Evolutionary conservation across 1,140 invertebrate genomes (phyloP).

Genomic region (Drosophila kepulauana): DNA sequence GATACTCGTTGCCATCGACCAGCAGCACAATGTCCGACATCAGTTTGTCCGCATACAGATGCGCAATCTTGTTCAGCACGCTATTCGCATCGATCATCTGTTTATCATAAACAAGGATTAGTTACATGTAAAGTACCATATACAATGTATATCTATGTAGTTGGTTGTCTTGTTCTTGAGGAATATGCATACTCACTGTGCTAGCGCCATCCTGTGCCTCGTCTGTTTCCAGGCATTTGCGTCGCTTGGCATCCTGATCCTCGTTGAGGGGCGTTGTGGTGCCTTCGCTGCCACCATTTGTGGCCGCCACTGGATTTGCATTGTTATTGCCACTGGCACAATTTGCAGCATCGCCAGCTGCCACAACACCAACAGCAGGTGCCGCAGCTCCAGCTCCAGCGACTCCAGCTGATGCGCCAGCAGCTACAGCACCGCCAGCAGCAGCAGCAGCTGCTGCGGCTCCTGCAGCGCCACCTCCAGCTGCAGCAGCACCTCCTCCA

Average conservation of each 20-base stretch:
- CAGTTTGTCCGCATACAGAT: conserved; percentile 92
- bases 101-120: too few relatives aligned
- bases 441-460: not conserved
- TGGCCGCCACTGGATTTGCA: conserved; percentile 11
- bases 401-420: conserved; percentile 12
- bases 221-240: conserved; percentile 68
- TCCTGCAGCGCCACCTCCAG: conserved; percentile 5
- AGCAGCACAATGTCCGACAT: conserved; percentile 95
- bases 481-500: conserved; percentile 25
- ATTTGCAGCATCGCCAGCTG: conserved; percentile 18
- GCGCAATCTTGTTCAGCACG: conserved; percentile 92
- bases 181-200: conserved; percentile 59
- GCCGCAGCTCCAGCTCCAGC: conserved; percentile 23
- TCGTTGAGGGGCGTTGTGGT: conserved; percentile 34
- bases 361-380: conserved; percentile 30
- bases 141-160: too few relatives aligned
- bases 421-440: conserved; percentile 33
- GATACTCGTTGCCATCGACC: conserved; percentile 92
- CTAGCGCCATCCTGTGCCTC: conserved; percentile 69
- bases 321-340: conserved; percentile 24
- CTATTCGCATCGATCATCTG: conserved; percentile 93
- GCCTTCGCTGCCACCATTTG: conserved; percentile 36
- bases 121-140: too few relatives aligned
- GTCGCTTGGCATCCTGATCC: conserved; percentile 71
- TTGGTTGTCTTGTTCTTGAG: not conserved